These are phyloP conservation scores for Hemistola chrysoprasaria DNA, from an alignment of 2,888 invertebrate species.

Conservation along the genomic window DNA sequence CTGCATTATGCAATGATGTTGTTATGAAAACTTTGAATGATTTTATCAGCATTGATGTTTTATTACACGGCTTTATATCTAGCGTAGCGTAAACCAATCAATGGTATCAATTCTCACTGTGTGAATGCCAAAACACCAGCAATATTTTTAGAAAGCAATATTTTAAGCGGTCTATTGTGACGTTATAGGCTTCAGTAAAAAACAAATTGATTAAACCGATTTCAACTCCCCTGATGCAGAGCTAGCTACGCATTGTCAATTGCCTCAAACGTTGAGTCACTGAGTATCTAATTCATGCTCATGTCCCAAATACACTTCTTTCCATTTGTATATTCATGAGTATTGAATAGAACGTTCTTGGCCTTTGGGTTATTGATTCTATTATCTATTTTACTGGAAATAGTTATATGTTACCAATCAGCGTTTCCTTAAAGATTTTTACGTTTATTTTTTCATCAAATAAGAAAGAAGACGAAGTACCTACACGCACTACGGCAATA, in stretches of 20 bases:
- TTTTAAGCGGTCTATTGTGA: no score
- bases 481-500: no score
- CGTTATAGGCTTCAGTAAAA: conserved; percentile 1
- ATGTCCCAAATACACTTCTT: conserved; percentile 40
- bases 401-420: conserved; percentile 1
- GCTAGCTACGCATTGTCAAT: conserved; percentile 32
- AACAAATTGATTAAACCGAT: conserved; percentile 12
- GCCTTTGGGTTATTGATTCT: conserved; percentile 13
- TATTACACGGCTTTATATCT: no score
- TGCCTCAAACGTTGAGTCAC: conserved; percentile 47
- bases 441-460: conserved; percentile 2
- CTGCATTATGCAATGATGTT: no score
- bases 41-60: no score
- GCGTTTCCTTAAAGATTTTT: not conserved
- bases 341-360: conserved; percentile 9
- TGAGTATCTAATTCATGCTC: conserved; percentile 36
- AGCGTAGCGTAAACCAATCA: no score
- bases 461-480: no score
- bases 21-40: no score
- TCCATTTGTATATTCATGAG: conserved; percentile 37
- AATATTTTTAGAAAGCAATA: no score
- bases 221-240: conserved; percentile 3
- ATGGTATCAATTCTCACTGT: no score
- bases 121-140: no score
- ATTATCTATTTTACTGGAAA: conserved; percentile 2